phyloP scores from a whole-genome alignment of 1,140 invertebrate genomes.

The Psilanteris sp. region DNA sequence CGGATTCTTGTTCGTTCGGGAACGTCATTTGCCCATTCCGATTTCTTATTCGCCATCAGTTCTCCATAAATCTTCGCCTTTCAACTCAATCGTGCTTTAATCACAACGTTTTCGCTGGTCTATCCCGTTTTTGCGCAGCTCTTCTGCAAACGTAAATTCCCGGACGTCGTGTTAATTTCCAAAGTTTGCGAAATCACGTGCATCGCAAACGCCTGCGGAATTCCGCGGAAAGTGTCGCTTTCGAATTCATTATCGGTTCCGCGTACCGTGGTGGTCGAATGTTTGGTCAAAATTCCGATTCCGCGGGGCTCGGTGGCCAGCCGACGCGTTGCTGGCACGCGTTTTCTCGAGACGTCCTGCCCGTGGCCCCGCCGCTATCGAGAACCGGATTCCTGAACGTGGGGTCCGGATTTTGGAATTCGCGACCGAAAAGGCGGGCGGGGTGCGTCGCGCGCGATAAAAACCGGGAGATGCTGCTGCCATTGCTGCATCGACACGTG shows the following conservation, averaged over 20 bases:
- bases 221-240: slow-evolving; percentile 52
- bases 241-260: slow-evolving; percentile 37
- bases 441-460: slow-evolving; percentile 60
- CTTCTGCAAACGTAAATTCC: slow-evolving; percentile 29
- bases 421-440: slow-evolving; percentile 62
- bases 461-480: slow-evolving; percentile 62
- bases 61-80: slow-evolving; percentile 24
- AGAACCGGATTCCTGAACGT: slow-evolving; percentile 50
- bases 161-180: slow-evolving; percentile 18
- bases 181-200: slow-evolving; percentile 30
- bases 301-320: slow-evolving; percentile 7
- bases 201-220: slow-evolving; percentile 12
- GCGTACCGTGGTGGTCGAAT: slow-evolving; percentile 46
- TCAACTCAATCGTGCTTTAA: slow-evolving; percentile 6
- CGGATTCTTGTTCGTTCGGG: not conserved
- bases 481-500: slow-evolving; percentile 67
- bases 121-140: slow-evolving; percentile 1
- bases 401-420: slow-evolving; percentile 67
- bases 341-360: slow-evolving; percentile 35
- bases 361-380: slow-evolving; percentile 7
- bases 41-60: slow-evolving; percentile 15
- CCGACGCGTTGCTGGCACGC: slow-evolving; percentile 43
- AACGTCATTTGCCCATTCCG: slow-evolving; percentile 13
- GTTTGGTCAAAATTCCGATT: slow-evolving; percentile 40
- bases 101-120: not conserved